Evolutionary conservation across 2,888 invertebrate genomes (phyloP).

Genomic region (Tiliacea aurago): DNA sequence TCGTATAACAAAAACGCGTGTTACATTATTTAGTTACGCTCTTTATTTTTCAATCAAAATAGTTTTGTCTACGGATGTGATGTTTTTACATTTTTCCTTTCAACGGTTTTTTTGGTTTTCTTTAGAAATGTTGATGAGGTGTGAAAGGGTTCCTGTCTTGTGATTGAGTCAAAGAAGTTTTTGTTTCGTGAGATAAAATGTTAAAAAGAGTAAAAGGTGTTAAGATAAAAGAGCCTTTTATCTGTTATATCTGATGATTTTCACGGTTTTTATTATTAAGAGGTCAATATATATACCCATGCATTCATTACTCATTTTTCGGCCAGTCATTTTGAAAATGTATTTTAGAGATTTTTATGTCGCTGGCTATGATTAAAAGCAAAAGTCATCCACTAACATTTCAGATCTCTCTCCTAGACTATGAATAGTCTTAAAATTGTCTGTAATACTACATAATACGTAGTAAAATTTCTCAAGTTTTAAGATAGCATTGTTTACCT

Average conservation of each 20-base stretch:
- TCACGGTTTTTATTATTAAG: conserved; percentile 20
- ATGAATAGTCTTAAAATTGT: neutral
- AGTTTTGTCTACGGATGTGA: conserved; percentile 84
- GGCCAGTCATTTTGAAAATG: neutral
- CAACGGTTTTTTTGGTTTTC: conserved; percentile 74
- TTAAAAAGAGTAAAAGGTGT: conserved; percentile 59
- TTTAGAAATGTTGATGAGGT: conserved; percentile 85
- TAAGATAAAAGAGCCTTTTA: conserved; percentile 58
- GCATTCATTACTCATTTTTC: neutral
- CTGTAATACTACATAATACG: conserved; percentile 29
- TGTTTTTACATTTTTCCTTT: conserved; percentile 76
- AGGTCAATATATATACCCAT: too few species aligned
- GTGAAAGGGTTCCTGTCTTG: conserved; percentile 85
- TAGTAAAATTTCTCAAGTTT: conserved; percentile 16
- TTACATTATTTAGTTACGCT: conserved; percentile 82
- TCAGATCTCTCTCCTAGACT: neutral
- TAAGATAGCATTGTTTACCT: conserved; percentile 45
- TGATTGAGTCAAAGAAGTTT: conserved; percentile 84
- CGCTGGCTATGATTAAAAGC: too few species aligned
- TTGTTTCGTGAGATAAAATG: conserved; percentile 61
- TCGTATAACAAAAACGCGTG: conserved; percentile 70
- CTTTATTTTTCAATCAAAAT: conserved; percentile 90
- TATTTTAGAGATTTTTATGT: neutral
- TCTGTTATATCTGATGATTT: conserved; percentile 36
- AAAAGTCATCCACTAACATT: neutral